Base-by-base conservation (phyloP, 2,113 vertebrate species). In the Pluvialis apricaria region DNA sequence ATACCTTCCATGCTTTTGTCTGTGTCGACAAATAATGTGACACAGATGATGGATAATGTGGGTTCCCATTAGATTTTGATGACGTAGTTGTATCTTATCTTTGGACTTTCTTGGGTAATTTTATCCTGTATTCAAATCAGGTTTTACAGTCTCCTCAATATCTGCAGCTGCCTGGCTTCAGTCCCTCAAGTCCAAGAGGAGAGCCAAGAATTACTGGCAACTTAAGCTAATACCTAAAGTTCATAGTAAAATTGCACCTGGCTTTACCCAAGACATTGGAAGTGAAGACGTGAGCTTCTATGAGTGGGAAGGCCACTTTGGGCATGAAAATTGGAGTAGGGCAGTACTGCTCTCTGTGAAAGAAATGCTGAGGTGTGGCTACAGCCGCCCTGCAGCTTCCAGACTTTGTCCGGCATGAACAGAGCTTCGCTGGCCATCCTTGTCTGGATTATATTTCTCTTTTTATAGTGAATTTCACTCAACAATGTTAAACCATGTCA, bases 1-100 rank as follows among this genome's bases (percentile, higher is more conserved):
- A 93, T 88, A 69, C 25, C 26, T 91, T 90, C 26, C 44, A 21
- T 80, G 18, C 54, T 80, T 10, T 73, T 80, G 76, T 90, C 84
- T 45, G 32, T 88, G 66, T 81, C 93, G 92, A 81, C 71, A 95
- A 96, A 91, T 90, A 94, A 73, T 58, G 51, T 21, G 71, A 76
- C 44, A 73, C 42, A 85, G 24, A 66, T 88, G 85, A 71, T 8
- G 25, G 84, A 90, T 89, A 88, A 70, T 61, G 15, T 38, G 49
- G 10, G 28, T 42, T 90, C 66, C 54, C 45, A 45, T 80, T 73
- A 92, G 79, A 77, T 88, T 86, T 80, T 75, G 49, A 42, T 76
- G 31, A 42, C 70, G 34, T 82, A 77, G 75, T 73, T 85, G 15
- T 89, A 61, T 85, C 47, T 79, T 86, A 49, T 71, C 10, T 84